phyloP scores from a whole-genome alignment of 2,888 invertebrate genomes.

The Apomyelois bistriatella region DNA sequence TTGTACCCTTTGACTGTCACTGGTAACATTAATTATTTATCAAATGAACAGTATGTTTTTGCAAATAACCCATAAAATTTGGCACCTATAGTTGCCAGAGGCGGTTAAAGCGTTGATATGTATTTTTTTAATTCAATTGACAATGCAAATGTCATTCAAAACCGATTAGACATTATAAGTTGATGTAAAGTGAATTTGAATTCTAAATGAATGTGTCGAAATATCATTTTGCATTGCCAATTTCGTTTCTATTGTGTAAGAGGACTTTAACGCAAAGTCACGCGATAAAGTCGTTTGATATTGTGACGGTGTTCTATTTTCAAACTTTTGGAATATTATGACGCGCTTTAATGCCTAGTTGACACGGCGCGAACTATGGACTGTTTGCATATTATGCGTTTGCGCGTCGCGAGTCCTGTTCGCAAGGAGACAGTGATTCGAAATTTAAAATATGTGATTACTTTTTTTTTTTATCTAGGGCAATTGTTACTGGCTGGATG shows the following conservation, averaged over 20 bases:
- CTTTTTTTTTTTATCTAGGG: too few species aligned
- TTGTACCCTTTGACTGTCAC: neutral
- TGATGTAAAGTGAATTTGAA: neutral
- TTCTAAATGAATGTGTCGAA: neutral
- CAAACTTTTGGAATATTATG: neutral
- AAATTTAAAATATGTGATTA: too few species aligned
- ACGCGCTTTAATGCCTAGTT: neutral
- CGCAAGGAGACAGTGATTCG: neutral
- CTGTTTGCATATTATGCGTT: neutral
- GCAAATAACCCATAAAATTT: too few species aligned
- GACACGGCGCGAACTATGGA: neutral
- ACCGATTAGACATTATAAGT: neutral
- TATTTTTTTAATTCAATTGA: neutral
- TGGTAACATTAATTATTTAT: neutral
- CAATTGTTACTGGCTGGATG: too few species aligned
- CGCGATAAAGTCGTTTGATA: neutral
- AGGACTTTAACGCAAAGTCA: constrained; percentile 10
- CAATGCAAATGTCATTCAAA: neutral
- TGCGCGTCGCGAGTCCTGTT: neutral
- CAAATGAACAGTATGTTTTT: too few species aligned
- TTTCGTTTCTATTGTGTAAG: neutral
- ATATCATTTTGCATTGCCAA: neutral
- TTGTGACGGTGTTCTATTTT: neutral
- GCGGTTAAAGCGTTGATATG: neutral
- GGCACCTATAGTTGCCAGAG: too few species aligned